Base-by-base conservation (phyloP, 2,888 invertebrate species). In the Megalurothrips usitatus region DNA sequence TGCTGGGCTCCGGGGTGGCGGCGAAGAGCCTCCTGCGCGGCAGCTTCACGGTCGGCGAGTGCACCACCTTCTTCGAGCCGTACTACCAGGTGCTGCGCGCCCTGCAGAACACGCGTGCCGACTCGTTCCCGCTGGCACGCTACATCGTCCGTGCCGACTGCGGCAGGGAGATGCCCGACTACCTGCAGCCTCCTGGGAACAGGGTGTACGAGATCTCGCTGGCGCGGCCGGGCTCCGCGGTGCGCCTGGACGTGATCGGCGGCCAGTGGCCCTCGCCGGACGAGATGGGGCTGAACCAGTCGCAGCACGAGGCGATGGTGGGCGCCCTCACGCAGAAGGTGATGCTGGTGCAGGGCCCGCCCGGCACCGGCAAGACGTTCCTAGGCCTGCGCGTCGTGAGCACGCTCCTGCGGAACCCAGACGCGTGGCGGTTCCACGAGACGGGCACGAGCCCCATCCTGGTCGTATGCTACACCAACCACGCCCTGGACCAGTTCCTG, bases 321-420 rank as follows among this genome's bases (percentile, higher is more conserved):
- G 89, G 91, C 52, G 94, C 94, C 0, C 85, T 96, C 4, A 92
- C 91, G 0, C 89, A 90, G 84, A 92, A 95, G 87, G 91, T 96
- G 83, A 91, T 91, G 0, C 89, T 95, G 0, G 94, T 96, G 82
- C 95, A 96, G 88, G 96, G 96, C 0, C 96, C 96, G 0, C 96
- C 96, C 0, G 96, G 96, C 1, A 96, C 96, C 0, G 96, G 96
- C 0, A 96, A 96, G 89, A 95, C 96, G 0, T 93, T 90, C 86
- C 86, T 96, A 82, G 95, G 95, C 0, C 87, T 94, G 52, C 92
- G 93, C 89, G 91, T 96, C 28, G 92, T 93, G 0, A 88, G 91
- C 81, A 90, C 91, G 0, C 85, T 96, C 47, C 86, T 95, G 1
- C 87, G 89, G 82, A 94, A 94, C 85, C 83, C 84, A 19, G 48